Evolutionary conservation across 92 coral and sea anemone genomes (phyloP).

Genomic region (Epizoanthus stellaris): DNA sequence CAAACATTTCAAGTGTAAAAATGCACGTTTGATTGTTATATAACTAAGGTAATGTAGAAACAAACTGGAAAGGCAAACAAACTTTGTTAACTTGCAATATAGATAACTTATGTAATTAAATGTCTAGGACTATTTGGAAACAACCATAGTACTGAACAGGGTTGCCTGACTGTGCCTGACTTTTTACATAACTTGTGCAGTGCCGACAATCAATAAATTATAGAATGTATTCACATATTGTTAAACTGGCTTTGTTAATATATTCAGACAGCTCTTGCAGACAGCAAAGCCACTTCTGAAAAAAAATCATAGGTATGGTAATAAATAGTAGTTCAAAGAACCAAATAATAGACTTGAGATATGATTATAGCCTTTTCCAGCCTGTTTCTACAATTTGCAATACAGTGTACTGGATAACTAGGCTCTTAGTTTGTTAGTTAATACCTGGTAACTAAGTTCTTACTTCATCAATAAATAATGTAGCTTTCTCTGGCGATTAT

Average conservation of each 20-base stretch:
- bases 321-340: not conserved
- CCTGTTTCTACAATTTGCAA: not conserved
- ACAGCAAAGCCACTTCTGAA: not conserved
- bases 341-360: not conserved
- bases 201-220: no score
- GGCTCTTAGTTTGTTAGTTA: no score
- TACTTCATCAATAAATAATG: no score
- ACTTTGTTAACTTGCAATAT: no score
- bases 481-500: not conserved
- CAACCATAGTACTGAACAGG: no score
- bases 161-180: no score
- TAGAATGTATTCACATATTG: no score
- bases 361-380: not conserved
- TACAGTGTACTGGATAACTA: not conserved
- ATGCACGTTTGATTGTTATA: not conserved
- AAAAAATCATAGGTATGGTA: not conserved
- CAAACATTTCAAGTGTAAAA: conserved; percentile 6
- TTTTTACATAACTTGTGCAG: no score
- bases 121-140: no score
- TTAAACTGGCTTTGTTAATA: no score
- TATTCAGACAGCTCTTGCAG: no score
- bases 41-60: not conserved
- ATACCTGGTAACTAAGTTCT: not conserved
- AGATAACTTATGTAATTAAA: no score
- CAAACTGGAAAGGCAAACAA: not conserved